Evolutionary conservation across 2,113 vertebrate genomes (phyloP).

Genomic region (Myotis lucifugus): DNA sequence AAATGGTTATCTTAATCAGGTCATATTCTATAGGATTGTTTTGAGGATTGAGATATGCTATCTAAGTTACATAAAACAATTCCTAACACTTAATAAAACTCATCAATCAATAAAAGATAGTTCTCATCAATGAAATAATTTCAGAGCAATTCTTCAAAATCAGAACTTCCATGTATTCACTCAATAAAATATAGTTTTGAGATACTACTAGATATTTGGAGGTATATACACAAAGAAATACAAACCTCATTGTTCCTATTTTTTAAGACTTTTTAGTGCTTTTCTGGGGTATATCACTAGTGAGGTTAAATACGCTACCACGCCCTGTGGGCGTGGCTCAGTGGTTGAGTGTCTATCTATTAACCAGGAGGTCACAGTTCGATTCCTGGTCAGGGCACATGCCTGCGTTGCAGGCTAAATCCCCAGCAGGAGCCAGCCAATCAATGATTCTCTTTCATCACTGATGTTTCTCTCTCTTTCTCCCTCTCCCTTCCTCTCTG

Average conservation of each 20-base stretch:
- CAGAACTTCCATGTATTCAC: neutral
- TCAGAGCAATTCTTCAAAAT: neutral
- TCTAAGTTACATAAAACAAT: neutral
- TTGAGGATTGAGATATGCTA: neutral
- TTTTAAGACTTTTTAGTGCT: conserved; percentile 11
- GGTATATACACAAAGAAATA: neutral
- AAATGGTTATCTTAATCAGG: neutral
- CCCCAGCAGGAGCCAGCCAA: too few species aligned
- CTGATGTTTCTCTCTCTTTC: too few species aligned
- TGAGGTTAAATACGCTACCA: neutral
- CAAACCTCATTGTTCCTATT: neutral
- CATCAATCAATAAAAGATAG: neutral
- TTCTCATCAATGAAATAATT: neutral
- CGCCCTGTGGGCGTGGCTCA: too few species aligned
- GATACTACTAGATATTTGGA: neutral
- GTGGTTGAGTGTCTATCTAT: too few species aligned
- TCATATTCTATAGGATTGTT: neutral
- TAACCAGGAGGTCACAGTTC: too few species aligned
- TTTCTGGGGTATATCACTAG: neutral
- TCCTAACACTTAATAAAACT: neutral
- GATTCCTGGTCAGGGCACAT: too few species aligned
- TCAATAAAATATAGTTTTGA: conserved; percentile 30
- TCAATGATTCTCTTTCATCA: too few species aligned
- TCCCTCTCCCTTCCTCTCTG: too few species aligned
- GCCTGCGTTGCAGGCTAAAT: too few species aligned